phyloP scores from a whole-genome alignment of 2,888 invertebrate genomes.

The Tenthredo mesomela region DNA sequence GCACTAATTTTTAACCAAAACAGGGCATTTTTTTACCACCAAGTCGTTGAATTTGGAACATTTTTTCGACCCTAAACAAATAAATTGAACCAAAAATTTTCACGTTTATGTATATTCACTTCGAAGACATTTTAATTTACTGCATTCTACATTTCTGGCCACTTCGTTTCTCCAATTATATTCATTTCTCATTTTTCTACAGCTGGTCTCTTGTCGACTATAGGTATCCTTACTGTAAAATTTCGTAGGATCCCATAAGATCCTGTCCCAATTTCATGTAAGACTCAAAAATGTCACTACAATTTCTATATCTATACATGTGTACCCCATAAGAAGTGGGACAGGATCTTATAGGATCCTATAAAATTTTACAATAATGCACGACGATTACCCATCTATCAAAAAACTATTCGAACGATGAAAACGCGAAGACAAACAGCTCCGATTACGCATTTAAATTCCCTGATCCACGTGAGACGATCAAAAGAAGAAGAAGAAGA shows the following conservation, averaged over 20 bases:
- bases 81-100: conserved; percentile 59
- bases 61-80: conserved; percentile 68
- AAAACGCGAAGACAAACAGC: neutral
- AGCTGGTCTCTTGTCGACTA: neutral
- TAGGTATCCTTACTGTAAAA: no score
- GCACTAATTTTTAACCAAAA: conserved; percentile 75
- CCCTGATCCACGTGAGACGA: conserved; percentile 8
- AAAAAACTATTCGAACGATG: neutral
- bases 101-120: neutral
- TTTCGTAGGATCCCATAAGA: no score
- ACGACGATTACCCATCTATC: neutral
- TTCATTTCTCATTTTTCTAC: neutral
- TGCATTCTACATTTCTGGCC: neutral
- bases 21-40: conserved; percentile 70
- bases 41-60: conserved; percentile 64
- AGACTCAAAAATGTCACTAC: no score
- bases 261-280: no score
- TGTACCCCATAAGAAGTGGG: no score
- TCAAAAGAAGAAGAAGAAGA: neutral
- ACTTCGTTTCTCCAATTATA: neutral
- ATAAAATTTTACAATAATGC: neutral
- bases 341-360: no score
- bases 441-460: neutral
- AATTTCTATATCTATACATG: no score
- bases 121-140: conserved; percentile 33